A percentile compares a stretch with the other conserved stretches of the same genome.
Evolutionary conservation across 2,888 invertebrate genomes (phyloP).

Genomic region (Sphaeridia pumilis): DNA sequence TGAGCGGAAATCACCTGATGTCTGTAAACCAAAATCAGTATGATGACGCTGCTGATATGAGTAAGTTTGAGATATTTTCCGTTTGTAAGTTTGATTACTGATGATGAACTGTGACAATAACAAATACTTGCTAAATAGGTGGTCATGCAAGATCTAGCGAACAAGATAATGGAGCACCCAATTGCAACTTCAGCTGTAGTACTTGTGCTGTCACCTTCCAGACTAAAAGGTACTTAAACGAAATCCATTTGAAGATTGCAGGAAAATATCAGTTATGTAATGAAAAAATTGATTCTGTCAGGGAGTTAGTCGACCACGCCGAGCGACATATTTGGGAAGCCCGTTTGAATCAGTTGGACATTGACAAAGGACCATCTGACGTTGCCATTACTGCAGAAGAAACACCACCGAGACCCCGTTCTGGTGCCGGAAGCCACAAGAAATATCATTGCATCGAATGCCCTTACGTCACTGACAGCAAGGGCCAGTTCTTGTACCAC

Average conservation of each 20-base stretch:
- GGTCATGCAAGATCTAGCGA: no score
- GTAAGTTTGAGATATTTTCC: no score
- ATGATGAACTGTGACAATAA: no score
- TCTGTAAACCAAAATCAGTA: constrained; percentile 18
- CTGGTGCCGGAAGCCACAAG: constrained; percentile 41
- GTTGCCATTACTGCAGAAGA: constrained; percentile 20
- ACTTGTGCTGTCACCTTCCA: constrained; percentile 68
- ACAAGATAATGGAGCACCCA: constrained; percentile 2
- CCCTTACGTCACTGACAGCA: constrained; percentile 73
- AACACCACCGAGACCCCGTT: constrained; percentile 21
- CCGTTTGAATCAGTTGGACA: not conserved
- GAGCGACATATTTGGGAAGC: constrained; percentile 46
- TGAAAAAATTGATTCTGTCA: no score
- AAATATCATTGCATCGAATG: constrained; percentile 67
- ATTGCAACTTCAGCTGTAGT: constrained; percentile 57
- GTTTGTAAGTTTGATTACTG: no score
- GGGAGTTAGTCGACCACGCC: constrained; percentile 53
- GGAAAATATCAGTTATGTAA: no score
- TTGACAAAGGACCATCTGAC: not conserved
- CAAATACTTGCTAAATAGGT: no score
- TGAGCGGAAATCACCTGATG: constrained; percentile 27
- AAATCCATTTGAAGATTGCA: no score
- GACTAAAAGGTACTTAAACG: constrained; percentile 55
- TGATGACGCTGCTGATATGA: no score
- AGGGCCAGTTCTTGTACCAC: constrained; percentile 74